These are phyloP conservation scores for Lasioglossum albipes DNA, from an alignment of 1,140 invertebrate species.

Conservation along the genomic window DNA sequence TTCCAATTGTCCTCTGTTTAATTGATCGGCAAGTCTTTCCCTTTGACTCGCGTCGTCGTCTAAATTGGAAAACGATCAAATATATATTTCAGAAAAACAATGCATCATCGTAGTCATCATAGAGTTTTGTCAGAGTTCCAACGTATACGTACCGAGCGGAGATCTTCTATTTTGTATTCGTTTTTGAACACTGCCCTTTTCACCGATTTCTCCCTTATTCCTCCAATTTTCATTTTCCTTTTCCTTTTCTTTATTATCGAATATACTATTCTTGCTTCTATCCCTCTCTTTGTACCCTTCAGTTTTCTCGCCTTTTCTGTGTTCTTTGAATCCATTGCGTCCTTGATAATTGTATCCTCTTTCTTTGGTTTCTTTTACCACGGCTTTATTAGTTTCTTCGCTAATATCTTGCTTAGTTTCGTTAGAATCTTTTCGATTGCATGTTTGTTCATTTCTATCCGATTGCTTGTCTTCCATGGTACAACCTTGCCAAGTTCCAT, in stretches of 20 bases:
- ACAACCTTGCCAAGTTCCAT: conserved; percentile 46
- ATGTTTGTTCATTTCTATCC: conserved; percentile 51
- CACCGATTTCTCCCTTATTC: conserved; percentile 50
- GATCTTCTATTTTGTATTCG: conserved; percentile 62
- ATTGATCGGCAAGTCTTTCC: conserved; percentile 89
- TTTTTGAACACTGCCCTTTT: conserved; percentile 51
- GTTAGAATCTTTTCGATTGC: conserved; percentile 39
- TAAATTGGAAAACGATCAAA: conserved; percentile 45
- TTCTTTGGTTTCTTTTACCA: conserved; percentile 35
- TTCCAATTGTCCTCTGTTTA: conserved; percentile 89
- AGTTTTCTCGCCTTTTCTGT: conserved; percentile 59
- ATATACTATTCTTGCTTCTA: conserved; percentile 56
- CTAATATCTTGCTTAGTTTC: conserved; percentile 50
- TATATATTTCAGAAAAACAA: too few relatives aligned
- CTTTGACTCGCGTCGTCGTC: conserved; percentile 85
- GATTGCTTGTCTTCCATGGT: conserved; percentile 57
- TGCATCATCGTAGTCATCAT: too few relatives aligned
- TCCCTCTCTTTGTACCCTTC: conserved; percentile 58
- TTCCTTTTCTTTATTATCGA: conserved; percentile 59
- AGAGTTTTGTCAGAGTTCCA: not conserved
- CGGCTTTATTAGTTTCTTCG: conserved; percentile 58
- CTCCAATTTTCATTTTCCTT: conserved; percentile 69
- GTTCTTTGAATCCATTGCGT: conserved; percentile 51
- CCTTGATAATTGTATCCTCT: conserved; percentile 54
- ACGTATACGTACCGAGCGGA: conserved; percentile 59